Evolutionary conservation across 2,888 invertebrate genomes (phyloP).

Genomic region (Nipponacmea schrenckii): DNA sequence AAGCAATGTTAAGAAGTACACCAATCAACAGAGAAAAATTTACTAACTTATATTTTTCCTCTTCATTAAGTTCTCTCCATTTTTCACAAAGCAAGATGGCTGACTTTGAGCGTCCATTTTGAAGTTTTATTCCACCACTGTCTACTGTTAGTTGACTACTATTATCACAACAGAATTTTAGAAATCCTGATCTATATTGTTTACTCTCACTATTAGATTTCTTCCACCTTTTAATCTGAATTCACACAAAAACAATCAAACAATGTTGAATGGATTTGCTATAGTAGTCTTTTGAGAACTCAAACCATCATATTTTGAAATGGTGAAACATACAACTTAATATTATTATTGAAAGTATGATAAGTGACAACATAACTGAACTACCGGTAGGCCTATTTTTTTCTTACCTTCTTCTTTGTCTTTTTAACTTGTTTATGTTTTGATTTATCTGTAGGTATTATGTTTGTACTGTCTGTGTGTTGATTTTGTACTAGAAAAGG

Average conservation of each 20-base stretch:
- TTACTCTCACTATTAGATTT: constrained; percentile 31
- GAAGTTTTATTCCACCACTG: constrained; percentile 12
- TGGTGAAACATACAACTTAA: too few relatives aligned
- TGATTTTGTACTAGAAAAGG: constrained; percentile 84
- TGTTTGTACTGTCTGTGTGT: constrained; percentile 66
- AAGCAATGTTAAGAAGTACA: too few relatives aligned
- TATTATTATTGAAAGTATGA: too few relatives aligned
- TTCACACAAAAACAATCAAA: not conserved
- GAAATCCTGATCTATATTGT: constrained; percentile 43
- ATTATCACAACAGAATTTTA: constrained; percentile 46
- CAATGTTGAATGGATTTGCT: too few relatives aligned
- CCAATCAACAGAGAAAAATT: not conserved
- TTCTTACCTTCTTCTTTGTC: constrained; percentile 72
- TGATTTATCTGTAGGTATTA: not conserved
- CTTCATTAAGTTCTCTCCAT: constrained; percentile 76
- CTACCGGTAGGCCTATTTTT: too few relatives aligned
- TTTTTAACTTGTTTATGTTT: constrained; percentile 61
- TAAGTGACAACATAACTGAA: not conserved
- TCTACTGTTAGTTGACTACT: constrained; percentile 12
- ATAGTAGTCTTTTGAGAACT: too few relatives aligned
- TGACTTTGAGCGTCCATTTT: constrained; percentile 45
- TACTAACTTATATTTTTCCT: constrained; percentile 72
- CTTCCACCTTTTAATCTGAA: constrained; percentile 55
- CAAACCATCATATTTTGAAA: too few relatives aligned
- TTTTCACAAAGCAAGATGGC: constrained; percentile 74